A percentile compares a stretch with the other conserved stretches of the same genome.
Conservation (phyloP, 2,113 vertebrate genomes). For the Galbula dea region DNA sequence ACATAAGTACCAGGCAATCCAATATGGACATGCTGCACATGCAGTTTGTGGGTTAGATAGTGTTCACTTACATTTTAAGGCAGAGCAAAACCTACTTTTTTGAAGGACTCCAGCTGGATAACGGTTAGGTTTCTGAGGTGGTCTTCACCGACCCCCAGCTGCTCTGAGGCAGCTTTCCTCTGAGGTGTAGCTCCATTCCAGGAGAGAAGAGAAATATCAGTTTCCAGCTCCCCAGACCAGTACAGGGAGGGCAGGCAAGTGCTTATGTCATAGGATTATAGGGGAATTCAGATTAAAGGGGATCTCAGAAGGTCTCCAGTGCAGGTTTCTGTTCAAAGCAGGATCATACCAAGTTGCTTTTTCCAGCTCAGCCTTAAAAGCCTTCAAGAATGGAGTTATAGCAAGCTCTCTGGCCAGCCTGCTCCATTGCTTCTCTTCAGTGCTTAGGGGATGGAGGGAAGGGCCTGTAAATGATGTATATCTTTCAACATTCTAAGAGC, state of each 20-base stretch:
- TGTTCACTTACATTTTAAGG: not conserved
- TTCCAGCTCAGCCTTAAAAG: not conserved
- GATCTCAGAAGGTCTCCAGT: not conserved
- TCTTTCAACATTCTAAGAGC: not conserved
- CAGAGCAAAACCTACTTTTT: not conserved
- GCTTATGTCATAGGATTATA: not conserved
- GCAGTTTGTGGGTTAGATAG: not conserved
- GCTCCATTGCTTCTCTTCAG: not conserved
- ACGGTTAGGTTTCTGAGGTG: not conserved
- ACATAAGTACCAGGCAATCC: not conserved
- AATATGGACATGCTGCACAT: rapidly evolving
- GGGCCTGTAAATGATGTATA: rapidly evolving
- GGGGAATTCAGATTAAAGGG: not conserved
- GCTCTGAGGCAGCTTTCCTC: not conserved
- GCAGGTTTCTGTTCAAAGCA: not conserved
- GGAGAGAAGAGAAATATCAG: not conserved
- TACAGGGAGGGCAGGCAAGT: not conserved
- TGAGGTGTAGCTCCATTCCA: not conserved
- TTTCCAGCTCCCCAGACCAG: not conserved
- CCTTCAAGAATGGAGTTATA: not conserved
- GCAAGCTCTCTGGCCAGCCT: not conserved
- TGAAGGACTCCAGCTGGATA: not conserved
- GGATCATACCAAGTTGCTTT: not conserved
- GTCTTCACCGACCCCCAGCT: not conserved
- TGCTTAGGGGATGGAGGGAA: not conserved